These are phyloP conservation scores for Cirrhinus mrigala DNA, from an alignment of 2,797 vertebrate species.

Conservation along the genomic window DNA sequence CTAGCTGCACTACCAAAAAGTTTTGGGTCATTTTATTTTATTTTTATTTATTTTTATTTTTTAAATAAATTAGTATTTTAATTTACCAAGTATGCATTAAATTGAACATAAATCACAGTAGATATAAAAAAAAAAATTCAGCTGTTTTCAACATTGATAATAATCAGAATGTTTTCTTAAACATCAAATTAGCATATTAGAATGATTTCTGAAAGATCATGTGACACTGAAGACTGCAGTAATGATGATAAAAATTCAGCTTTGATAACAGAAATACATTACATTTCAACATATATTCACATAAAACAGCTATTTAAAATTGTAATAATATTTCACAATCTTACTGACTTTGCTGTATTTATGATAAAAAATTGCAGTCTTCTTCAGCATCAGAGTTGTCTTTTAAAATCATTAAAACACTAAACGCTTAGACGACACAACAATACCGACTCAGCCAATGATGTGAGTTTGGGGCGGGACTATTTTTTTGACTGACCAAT, in stretches of 20 bases:
- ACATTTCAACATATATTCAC: not conserved
- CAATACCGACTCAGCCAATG: not conserved
- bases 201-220: too few relatives aligned
- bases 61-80: not conserved
- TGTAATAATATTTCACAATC: not conserved
- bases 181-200: too few relatives aligned
- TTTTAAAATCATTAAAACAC: not conserved
- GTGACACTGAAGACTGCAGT: not conserved
- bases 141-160: too few relatives aligned
- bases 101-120: too few relatives aligned
- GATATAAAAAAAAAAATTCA: not conserved
- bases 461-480: not conserved
- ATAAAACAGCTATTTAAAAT: not conserved
- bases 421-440: not conserved
- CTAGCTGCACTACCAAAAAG: too few relatives aligned
- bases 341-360: not conserved
- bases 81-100: not conserved
- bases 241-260: not conserved
- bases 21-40: too few relatives aligned
- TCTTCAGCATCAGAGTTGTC: not conserved
- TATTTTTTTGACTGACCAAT: not conserved
- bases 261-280: too few relatives aligned
- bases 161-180: too few relatives aligned
- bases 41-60: not conserved
- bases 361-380: not conserved